Conservation (phyloP, 1,140 invertebrate genomes). For the Medauroidea extradentata region DNA sequence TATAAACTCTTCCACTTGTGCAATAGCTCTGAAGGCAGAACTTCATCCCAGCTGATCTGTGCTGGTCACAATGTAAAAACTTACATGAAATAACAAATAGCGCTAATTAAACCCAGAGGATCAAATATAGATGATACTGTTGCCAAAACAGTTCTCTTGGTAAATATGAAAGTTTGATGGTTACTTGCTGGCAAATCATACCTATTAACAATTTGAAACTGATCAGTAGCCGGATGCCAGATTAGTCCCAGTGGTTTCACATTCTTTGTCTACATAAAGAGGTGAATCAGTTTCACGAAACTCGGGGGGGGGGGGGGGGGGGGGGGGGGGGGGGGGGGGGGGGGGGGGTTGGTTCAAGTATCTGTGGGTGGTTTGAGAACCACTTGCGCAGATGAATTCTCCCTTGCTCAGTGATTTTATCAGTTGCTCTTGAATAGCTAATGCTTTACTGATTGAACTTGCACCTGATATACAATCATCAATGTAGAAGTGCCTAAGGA, state of each 20-base stretch:
- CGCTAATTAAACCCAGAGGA: no score
- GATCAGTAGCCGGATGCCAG: slow-evolving; percentile 17
- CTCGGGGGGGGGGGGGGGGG: slow-evolving; percentile 5
- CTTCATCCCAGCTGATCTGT: not conserved
- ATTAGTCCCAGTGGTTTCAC: no score
- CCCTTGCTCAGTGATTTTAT: no score
- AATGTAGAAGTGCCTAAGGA: slow-evolving; percentile 40
- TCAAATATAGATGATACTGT: not conserved
- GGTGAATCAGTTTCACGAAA: not conserved
- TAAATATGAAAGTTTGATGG: not conserved
- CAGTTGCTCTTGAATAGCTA: slow-evolving; percentile 6
- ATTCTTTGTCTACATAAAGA: not conserved
- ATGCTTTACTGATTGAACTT: slow-evolving; percentile 16
- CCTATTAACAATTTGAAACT: slow-evolving; percentile 7
- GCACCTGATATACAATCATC: no score
- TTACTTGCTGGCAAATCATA: not conserved
- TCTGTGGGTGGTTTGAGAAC: not conserved
- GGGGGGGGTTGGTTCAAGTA: no score
- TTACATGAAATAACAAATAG: no score
- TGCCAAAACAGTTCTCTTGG: not conserved
- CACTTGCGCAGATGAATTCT: slow-evolving; percentile 22
- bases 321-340: no score
- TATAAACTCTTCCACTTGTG: no score
- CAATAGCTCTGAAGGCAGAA: not conserved
- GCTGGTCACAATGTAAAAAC: no score